A percentile compares a stretch with the other conserved stretches of the same genome.
These are phyloP conservation scores for Callyntrura sp. DNA, from an alignment of 2,888 invertebrate species.

Conservation along the genomic window DNA sequence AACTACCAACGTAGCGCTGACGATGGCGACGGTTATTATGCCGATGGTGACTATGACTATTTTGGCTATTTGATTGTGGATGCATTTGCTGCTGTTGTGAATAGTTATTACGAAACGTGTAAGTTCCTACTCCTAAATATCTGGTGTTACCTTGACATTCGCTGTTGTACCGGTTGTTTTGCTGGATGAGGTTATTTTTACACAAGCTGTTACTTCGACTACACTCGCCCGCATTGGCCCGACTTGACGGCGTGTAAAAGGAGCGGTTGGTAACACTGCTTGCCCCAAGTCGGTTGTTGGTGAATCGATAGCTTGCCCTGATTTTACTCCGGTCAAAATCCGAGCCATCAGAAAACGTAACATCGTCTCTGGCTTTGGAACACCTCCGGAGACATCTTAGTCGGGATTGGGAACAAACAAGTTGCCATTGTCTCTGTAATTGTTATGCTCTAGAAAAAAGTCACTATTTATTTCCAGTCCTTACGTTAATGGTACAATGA, in stretches of 20 bases:
- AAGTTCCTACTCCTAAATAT: slow-evolving; percentile 24
- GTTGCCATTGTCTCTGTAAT: too few species aligned
- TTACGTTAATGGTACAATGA: too few species aligned
- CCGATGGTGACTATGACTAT: neutral
- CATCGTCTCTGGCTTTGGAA: slow-evolving; percentile 71
- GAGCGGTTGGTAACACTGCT: neutral
- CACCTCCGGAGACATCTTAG: slow-evolving; percentile 85
- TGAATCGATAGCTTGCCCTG: slow-evolving; percentile 67
- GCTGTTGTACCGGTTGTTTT: neutral
- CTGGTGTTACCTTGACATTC: slow-evolving; percentile 14
- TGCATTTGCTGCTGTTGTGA: neutral
- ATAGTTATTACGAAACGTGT: slow-evolving; percentile 1
- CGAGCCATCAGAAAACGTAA: slow-evolving; percentile 78
- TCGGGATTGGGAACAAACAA: too few species aligned
- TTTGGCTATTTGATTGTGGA: too few species aligned
- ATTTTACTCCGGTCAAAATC: slow-evolving; percentile 80
- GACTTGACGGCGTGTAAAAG: neutral
- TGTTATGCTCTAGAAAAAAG: too few species aligned
- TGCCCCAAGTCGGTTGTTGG: slow-evolving; percentile 47
- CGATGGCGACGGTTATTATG: slow-evolving; percentile 14
- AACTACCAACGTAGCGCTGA: neutral
- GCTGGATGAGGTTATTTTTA: neutral
- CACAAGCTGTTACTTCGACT: neutral
- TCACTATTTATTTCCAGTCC: slow-evolving; percentile 77
- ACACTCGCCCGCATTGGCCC: neutral